Percentiles rank a stretch among this genome's conserved stretches.
These are phyloP conservation scores for Lerista edwardsae DNA, from an alignment of 2,797 vertebrate genomes.

Conservation along the genomic window DNA sequence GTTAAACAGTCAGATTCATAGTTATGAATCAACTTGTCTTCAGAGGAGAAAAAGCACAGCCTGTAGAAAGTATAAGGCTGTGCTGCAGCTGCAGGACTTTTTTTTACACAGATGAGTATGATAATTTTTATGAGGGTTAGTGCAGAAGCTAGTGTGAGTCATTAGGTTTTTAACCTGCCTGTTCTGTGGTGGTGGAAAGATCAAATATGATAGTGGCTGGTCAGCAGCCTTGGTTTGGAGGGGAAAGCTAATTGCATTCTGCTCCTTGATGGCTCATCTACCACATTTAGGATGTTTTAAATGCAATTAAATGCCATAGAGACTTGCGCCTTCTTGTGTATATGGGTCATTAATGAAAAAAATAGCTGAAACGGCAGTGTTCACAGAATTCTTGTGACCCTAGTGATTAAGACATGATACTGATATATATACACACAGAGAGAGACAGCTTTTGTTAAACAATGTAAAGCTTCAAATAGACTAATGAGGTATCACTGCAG, in stretches of 20 bases:
- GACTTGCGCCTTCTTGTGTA: background rate
- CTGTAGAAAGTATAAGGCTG: background rate
- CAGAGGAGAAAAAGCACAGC: background rate
- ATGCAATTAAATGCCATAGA: background rate
- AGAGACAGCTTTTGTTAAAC: background rate
- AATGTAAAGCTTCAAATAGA: background rate
- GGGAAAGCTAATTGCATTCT: background rate
- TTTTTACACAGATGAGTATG: background rate
- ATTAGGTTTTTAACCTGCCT: background rate
- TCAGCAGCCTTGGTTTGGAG: background rate
- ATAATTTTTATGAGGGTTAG: background rate
- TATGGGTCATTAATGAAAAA: background rate
- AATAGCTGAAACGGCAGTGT: background rate
- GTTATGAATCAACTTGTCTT: no score
- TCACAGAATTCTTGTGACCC: no score
- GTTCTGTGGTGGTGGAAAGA: background rate
- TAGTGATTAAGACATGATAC: background rate
- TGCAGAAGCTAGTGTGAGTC: background rate
- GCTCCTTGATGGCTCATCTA: background rate
- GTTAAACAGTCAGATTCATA: background rate
- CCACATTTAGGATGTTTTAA: background rate
- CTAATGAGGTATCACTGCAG: background rate
- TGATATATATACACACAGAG: background rate
- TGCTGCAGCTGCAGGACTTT: background rate
- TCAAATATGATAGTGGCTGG: background rate